Base-by-base conservation (phyloP, 2,797 vertebrate species). In the Austrolebias charrua region DNA sequence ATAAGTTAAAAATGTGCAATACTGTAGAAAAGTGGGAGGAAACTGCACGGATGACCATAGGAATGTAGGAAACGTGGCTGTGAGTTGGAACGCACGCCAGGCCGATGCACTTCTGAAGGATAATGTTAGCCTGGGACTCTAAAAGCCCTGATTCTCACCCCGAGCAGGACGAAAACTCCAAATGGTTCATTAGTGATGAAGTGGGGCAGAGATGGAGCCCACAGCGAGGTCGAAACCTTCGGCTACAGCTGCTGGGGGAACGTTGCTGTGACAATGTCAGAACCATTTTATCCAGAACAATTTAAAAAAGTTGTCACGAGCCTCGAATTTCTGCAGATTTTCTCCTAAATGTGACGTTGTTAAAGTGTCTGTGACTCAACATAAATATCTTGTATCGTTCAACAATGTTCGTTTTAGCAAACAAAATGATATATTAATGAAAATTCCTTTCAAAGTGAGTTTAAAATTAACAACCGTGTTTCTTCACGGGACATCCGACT, bases 11-110 rank as follows among this genome's bases (percentile, higher is more conserved):
- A 80, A 83, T 79, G 89, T 91, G 88, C 90, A 93, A 91, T 91
- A 91, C 69, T 89, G 86, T 89, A 86, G 80, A 87, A 82, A 88
- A 86, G 77, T 87, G 83, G 90, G 85, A 88, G 78, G 81, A 75
- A 75, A 83, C 73, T 90, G 88, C 60, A 83, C 83, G 71, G 75
- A 85, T 82, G 91, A 92, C 89, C 89, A 78, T 77, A 82, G 89
- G 91, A 92, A 92, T 92, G 91, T 93, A 91, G 84, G 79, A 73
- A 69, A 65, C 35, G 70, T 71, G 55, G 68, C 63, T 78, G 70
- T 79, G 69, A 75, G 81, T 66, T 77, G 62, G 66, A 70, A 66
- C 56, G 57, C 66, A 60, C 63, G 56, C 56, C 43, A 51, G 61
- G 24, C 35, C 74, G 56, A 80, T 63, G 73, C 64, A 70, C 79